These are phyloP conservation scores for Xestia rhomboidea DNA, from an alignment of 2,888 invertebrate species.

Conservation along the genomic window DNA sequence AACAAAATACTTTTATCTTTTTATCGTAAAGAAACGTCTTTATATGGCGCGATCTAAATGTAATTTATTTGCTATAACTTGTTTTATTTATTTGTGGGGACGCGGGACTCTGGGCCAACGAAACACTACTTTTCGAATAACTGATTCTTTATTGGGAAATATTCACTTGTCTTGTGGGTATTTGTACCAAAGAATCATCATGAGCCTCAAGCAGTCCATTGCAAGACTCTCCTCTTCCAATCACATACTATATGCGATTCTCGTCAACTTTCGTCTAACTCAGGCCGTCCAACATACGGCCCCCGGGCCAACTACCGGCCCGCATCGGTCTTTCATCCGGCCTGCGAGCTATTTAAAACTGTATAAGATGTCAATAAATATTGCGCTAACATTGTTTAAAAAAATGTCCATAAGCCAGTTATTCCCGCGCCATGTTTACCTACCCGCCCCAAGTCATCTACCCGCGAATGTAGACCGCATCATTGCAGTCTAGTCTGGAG, in stretches of 20 bases:
- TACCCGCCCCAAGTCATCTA: too few species aligned
- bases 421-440: too few species aligned
- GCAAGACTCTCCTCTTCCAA: neutral
- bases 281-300: too few species aligned
- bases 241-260: neutral
- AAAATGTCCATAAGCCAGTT: too few species aligned
- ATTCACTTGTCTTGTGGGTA: constrained; percentile 57
- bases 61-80: constrained; percentile 67
- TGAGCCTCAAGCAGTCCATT: neutral
- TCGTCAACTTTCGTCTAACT: neutral
- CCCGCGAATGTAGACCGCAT: too few species aligned
- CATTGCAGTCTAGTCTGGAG: too few species aligned
- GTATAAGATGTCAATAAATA: too few species aligned
- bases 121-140: constrained; percentile 43
- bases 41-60: constrained; percentile 59
- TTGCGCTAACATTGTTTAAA: too few species aligned
- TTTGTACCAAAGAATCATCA: constrained; percentile 14
- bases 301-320: too few species aligned
- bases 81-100: constrained; percentile 61
- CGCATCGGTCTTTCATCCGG: too few species aligned
- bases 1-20: constrained; percentile 45
- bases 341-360: too few species aligned
- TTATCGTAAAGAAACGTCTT: constrained; percentile 55
- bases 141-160: constrained; percentile 37
- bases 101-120: constrained; percentile 27